These are phyloP conservation scores for Hippoglossus hippoglossus DNA, from an alignment of 2,797 vertebrate genomes.

Conservation along the genomic window DNA sequence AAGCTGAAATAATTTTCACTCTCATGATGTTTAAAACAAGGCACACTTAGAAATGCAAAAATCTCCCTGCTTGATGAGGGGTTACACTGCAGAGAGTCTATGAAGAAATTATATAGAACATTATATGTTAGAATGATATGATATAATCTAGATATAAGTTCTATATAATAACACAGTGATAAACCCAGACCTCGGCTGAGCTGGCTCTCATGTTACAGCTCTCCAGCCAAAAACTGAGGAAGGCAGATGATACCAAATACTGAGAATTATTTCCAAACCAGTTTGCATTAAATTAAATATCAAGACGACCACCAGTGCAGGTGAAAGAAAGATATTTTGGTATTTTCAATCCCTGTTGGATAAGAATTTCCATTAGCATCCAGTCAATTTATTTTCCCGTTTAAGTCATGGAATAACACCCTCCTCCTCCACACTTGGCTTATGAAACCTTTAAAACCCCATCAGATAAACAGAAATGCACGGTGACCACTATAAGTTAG, in stretches of 20 bases:
- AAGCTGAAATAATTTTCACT: slow-evolving; percentile 12
- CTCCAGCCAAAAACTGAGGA: not conserved
- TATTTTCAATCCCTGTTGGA: not conserved
- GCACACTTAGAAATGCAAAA: slow-evolving; percentile 5
- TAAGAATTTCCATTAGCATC: not conserved
- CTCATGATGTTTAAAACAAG: slow-evolving; percentile 9
- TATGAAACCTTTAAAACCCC: not conserved
- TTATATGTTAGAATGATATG: not conserved
- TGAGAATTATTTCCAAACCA: not conserved
- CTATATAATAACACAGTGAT: not conserved
- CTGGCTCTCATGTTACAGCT: not conserved
- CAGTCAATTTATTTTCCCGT: too few species aligned
- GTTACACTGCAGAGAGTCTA: not conserved
- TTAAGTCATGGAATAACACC: not conserved
- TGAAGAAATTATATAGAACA: not conserved
- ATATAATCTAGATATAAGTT: not conserved
- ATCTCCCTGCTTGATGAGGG: not conserved
- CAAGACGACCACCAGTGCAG: not conserved
- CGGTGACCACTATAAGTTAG: not conserved
- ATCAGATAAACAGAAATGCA: not conserved
- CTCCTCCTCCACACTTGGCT: not conserved
- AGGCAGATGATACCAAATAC: not conserved
- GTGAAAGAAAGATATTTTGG: not conserved
- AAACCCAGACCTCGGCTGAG: not conserved
- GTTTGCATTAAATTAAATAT: slow-evolving; percentile 4